Percentiles rank a stretch among this genome's conserved stretches.
Evolutionary conservation across 2,888 invertebrate species (phyloP).

Genomic region (Apeira syringaria): DNA sequence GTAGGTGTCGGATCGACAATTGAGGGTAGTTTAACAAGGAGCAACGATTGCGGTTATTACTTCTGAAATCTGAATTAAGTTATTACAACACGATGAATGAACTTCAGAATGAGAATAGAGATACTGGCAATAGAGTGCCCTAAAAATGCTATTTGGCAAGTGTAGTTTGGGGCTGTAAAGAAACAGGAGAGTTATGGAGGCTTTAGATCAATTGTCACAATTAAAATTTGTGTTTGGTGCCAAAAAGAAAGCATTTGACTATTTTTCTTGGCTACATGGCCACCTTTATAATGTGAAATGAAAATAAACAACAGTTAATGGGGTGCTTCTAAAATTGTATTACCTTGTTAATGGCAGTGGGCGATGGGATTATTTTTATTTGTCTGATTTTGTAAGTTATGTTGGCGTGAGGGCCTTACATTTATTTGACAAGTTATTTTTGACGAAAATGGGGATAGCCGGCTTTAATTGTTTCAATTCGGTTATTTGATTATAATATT

Average conservation of each 20-base stretch:
- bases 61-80: background rate
- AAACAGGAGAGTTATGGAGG: conserved; percentile 16
- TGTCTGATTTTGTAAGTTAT: no score
- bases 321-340: background rate
- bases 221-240: conserved; percentile 17
- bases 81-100: conserved; percentile 2
- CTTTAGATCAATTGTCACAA: conserved; percentile 19
- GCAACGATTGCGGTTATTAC: conserved; percentile 14
- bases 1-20: conserved; percentile 5
- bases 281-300: background rate
- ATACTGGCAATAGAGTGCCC: conserved; percentile 2
- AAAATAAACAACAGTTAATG: background rate
- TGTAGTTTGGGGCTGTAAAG: conserved; percentile 12
- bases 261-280: conserved; percentile 10
- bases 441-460: no score
- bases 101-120: no score
- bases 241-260: conserved; percentile 10
- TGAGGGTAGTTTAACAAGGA: conserved; percentile 13
- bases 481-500: no score
- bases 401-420: no score
- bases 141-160: conserved; percentile 21
- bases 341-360: no score
- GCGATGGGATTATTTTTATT: no score
- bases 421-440: no score
- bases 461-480: no score